Evolutionary conservation across 2,113 vertebrate genomes (phyloP), one percentile per base, ranked within the genome.

Genomic region (Cricetomys ansorgei): DNA sequence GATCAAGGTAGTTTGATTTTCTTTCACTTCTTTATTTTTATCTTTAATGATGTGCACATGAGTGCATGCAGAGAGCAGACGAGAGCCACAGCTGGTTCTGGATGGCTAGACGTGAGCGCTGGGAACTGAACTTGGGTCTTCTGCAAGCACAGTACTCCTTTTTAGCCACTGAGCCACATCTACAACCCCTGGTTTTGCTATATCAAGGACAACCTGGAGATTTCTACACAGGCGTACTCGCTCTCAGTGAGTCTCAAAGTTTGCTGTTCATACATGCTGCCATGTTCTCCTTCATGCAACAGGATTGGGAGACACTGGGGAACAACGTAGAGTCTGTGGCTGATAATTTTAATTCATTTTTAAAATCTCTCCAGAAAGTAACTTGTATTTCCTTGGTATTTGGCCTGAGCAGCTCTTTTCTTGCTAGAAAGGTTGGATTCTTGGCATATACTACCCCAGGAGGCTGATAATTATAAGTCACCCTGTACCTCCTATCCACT

Each of bases 401-500:
- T 75, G 75, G 53, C 65, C 69, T 70, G 62, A 65, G 45, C 73
- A 77, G 65, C 25, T 95, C 31, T 8, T 76, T 37, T 94, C 37
- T 72, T 1, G 2, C 70, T 88, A 70, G 48, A 80, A 87, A 88
- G 50, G 72, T 94, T 55, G 85, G 80, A 25, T 40, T 59, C 59
- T 85, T 43, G 81, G 65, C 34, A 40, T 43, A 7, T 7, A 11
- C 93, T 29, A n/a, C 40, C 37, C 31, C 6, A 43, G 79, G 72
- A 97, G 62, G 69, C 62, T 65, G 48, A 92, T 95, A 50, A 92
- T 92, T 96, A 6, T 79, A 91, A 96, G 83, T 85, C 45, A 43
- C 83, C 12, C 1, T 40, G 91, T 89, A 85, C 88, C 62, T 96
- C 69, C 57, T 85, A n/a, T 69, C 57, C 88, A 92, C 76, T 75